Evolutionary conservation across 2,113 vertebrate species (phyloP), one percentile per base, ranked within the genome.

Genomic region (Equus quagga): DNA sequence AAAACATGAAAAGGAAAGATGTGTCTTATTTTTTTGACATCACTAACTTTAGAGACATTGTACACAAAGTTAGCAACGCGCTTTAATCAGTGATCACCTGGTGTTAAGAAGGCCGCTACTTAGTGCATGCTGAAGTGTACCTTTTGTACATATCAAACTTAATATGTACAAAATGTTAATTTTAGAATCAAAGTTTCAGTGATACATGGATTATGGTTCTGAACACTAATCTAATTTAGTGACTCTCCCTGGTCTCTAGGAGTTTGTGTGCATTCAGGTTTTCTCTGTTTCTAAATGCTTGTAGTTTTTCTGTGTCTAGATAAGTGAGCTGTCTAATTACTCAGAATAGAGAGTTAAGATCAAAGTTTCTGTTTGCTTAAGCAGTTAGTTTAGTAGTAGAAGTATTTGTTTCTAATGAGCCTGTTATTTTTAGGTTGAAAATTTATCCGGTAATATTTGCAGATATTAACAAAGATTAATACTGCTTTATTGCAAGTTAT

Each of bases 21-120:
- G 15, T 78, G 72, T 86, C n/a, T 90, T 41, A 17, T 79, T 96
- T 96, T 88, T 95, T 87, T 65, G 2, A 44, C 33, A 31, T 86
- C 64, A 88, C 19, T 73, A 31, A 85, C 28, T 46, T 73, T 23
- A 28, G 75, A 73, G 28, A 75, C 60, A n/a, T 54, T 73, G 49
- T 19, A 54, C 36, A 75, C 44, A 76, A 82, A 60, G n/a, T 85
- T 73, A 67, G 46, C 51, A 80, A 2, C 18, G 2, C 26, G 19
- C 44, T 79, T 82, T 56, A 17, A 44, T 49, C 67, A 83, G 13
- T 76, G 70, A 21, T 79, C 83, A 49, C 54, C 72, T 89, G 17
- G 41, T 73, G 31, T 78, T 76, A 54, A 82, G 6, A 83, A 92
- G 69, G 46, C 64, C 14, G 21, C 36, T 84, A 83, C 31, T 58